Evolutionary conservation across 1,140 invertebrate genomes (phyloP).

Genomic region (Babylonia areolata): DNA sequence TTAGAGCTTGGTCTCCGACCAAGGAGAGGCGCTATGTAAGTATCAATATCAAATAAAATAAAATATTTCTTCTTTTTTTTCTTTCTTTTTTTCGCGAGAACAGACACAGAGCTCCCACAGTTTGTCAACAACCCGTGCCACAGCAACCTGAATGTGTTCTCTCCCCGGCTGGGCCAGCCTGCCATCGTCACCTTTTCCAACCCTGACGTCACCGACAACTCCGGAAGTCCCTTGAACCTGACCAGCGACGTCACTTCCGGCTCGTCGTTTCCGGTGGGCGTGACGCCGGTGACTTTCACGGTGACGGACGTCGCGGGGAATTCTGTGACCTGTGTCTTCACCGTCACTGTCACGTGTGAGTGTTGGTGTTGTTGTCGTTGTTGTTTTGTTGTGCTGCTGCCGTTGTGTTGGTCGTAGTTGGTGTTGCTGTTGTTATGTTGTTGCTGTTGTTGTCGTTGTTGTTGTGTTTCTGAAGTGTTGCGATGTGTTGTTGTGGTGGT

Average conservation of each 20-base stretch:
- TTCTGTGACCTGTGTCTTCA: background rate
- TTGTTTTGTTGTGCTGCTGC: no score
- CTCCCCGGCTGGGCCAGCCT: background rate
- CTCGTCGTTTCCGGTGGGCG: background rate
- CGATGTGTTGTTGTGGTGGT: no score
- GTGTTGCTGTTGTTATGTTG: no score
- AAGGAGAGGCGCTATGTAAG: no score
- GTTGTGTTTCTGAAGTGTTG: no score
- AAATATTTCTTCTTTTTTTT: no score
- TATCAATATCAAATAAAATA: no score
- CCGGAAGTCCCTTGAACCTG: background rate
- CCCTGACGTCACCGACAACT: constrained; percentile 11
- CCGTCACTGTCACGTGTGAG: background rate
- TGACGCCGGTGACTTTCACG: background rate
- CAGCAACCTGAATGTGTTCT: background rate
- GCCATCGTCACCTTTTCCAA: background rate
- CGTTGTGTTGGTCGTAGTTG: no score
- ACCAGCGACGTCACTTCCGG: background rate
- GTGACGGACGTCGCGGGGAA: background rate
- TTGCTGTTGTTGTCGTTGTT: no score
- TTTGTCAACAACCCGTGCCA: background rate
- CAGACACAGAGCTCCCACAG: background rate
- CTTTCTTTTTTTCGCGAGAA: no score
- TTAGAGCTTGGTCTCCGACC: no score
- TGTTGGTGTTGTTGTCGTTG: no score